A percentile compares a stretch with the other conserved stretches of the same genome.
These are phyloP conservation scores for Syritta pipiens DNA, from an alignment of 2,888 invertebrate genomes.

Conservation along the genomic window DNA sequence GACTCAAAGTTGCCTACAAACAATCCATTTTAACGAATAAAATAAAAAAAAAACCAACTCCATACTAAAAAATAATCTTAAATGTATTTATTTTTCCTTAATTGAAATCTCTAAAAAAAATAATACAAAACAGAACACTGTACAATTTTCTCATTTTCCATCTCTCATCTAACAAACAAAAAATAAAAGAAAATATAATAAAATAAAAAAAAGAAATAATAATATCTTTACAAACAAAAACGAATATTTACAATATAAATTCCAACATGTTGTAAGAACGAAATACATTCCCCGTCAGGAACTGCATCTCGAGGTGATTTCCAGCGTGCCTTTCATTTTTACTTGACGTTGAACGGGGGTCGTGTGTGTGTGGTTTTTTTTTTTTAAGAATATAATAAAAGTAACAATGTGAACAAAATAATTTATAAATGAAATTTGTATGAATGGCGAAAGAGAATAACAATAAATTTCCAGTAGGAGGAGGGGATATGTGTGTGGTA, in stretches of 20 bases:
- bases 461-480: neutral
- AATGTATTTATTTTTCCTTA: slow-evolving; percentile 64
- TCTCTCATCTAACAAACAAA: slow-evolving; percentile 49
- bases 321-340: neutral
- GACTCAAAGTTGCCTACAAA: too few relatives aligned
- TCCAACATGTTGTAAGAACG: slow-evolving; percentile 31
- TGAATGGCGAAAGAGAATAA: slow-evolving; percentile 20
- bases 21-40: too few relatives aligned
- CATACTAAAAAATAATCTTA: slow-evolving; percentile 50
- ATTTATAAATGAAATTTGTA: slow-evolving; percentile 51
- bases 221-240: slow-evolving; percentile 60
- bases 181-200: slow-evolving; percentile 26
- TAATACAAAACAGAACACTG: slow-evolving; percentile 69
- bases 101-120: slow-evolving; percentile 61
- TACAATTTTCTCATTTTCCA: slow-evolving; percentile 63
- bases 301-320: neutral
- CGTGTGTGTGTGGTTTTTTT: slow-evolving; percentile 1
- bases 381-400: slow-evolving; percentile 14
- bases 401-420: slow-evolving; percentile 57
- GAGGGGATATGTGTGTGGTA: slow-evolving; percentile 1
- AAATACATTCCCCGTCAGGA: neutral
- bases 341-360: slow-evolving; percentile 9
- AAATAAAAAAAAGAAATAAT: slow-evolving; percentile 46
- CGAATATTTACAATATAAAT: slow-evolving; percentile 62
- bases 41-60: slow-evolving; percentile 21